Conservation (phyloP, 2,888 invertebrate genomes). For the Flexamia atlantica region DNA sequence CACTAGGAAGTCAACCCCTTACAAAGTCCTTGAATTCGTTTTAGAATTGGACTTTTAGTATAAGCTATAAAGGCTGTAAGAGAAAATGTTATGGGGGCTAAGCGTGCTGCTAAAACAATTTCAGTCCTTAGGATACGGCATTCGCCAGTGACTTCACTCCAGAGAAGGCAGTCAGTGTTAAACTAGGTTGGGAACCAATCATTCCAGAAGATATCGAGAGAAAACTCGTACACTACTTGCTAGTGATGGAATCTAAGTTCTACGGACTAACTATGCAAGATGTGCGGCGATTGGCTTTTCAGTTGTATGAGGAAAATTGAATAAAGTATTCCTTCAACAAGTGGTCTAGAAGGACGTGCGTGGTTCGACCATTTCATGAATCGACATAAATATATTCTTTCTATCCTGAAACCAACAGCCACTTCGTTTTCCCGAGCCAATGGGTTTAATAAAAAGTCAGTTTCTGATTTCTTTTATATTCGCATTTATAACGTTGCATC, state of each 20-base stretch:
- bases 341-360: constrained; percentile 56
- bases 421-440: constrained; percentile 64
- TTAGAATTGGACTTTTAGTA: too few species aligned
- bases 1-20: too few species aligned
- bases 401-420: constrained; percentile 66
- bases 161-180: constrained; percentile 26
- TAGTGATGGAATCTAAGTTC: constrained; percentile 63
- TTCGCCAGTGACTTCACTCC: background rate
- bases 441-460: constrained; percentile 63
- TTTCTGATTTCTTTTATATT: constrained; percentile 61
- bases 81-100: constrained; percentile 32
- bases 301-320: constrained; percentile 64
- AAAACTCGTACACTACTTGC: constrained; percentile 56
- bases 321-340: constrained; percentile 65
- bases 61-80: constrained; percentile 36
- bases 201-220: constrained; percentile 56
- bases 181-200: constrained; percentile 53
- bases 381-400: constrained; percentile 62
- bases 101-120: constrained; percentile 33
- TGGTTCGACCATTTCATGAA: constrained; percentile 66
- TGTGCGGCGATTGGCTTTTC: constrained; percentile 63
- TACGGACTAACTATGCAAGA: constrained; percentile 63
- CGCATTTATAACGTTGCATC: constrained; percentile 71
- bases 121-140: constrained; percentile 34
- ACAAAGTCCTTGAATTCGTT: too few species aligned